Base-by-base conservation (phyloP, 2,888 invertebrate genomes). In the Herminia tarsipennalis region DNA sequence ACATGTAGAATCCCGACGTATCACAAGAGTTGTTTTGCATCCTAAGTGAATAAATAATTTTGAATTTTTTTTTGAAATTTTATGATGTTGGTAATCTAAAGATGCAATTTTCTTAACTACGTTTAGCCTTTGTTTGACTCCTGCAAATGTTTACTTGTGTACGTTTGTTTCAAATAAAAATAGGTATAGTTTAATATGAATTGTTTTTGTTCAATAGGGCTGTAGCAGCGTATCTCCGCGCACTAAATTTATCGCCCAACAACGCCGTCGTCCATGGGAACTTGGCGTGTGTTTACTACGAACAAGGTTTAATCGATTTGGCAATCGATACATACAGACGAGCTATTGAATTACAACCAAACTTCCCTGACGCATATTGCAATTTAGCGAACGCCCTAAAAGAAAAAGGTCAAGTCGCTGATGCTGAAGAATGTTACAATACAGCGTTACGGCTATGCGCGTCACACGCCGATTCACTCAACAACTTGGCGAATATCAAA, bases 211-310 rank as follows among this genome's bases (percentile, higher is more conserved):
- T 66, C 27, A 52, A 59, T 93, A 98, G 99, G 93, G 99, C 99
- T 83, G 99, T 99, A 70, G 98, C 99, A 63, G 99, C 99, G 25
- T 99, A 99, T 88, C 93, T 99, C 42, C 94, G 99, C 60, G 99
- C 99, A 13, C 93, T 99, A 67, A 98, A 98, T 90, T 93, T 99
- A 63, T 98, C 98, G 50, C 99, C 99, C 1, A 99, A 98, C 85
- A 99, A 99, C 94, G 99, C 99, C 9, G 98, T 99, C 24, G 99
- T 99, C 1, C 99, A 99, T 91, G 99, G 99, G 43, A 99, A 99
- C 87, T 93, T 99, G 85, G 99, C 99, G 16, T 99, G 99, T 90
- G 99, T 99, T 35, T 99, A 99, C 85, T 99, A 99, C 88, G 99
- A 99, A 85, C 99, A 99, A 91, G 99, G 99, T 29, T 95, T 99